These are phyloP conservation scores for Chiloscyllium plagiosum DNA, from an alignment of 2,113 vertebrate genomes.

Conservation along the genomic window DNA sequence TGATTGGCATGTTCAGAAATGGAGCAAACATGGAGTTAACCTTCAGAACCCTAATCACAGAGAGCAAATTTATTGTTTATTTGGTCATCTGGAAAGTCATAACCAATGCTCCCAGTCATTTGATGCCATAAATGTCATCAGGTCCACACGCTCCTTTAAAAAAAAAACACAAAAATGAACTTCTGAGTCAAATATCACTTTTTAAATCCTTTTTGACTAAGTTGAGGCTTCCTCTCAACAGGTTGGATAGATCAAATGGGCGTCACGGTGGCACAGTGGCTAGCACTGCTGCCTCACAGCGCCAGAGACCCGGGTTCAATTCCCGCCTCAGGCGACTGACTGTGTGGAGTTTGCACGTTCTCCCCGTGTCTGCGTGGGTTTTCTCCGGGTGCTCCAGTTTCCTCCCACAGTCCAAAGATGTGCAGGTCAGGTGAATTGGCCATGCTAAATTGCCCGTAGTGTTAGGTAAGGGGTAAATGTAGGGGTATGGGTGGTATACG, in stretches of 20 bases:
- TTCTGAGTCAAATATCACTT: background rate
- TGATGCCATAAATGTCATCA: background rate
- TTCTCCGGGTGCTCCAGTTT: too few relatives aligned
- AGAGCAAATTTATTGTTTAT: background rate
- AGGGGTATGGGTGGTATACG: too few relatives aligned
- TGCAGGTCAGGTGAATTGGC: too few relatives aligned
- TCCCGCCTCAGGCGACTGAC: too few relatives aligned
- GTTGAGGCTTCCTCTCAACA: background rate
- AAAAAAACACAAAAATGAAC: background rate
- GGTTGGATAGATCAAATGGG: background rate
- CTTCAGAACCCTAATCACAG: background rate
- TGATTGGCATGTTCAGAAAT: background rate
- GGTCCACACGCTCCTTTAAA: background rate
- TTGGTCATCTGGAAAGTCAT: background rate
- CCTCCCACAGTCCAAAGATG: too few relatives aligned
- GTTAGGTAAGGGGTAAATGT: too few relatives aligned
- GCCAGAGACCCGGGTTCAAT: too few relatives aligned
- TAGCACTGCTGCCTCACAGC: too few relatives aligned
- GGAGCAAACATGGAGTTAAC: background rate
- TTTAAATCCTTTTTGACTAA: background rate
- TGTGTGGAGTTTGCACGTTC: too few relatives aligned
- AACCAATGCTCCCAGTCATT: background rate
- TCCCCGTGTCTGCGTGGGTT: too few relatives aligned
- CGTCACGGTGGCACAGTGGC: too few relatives aligned
- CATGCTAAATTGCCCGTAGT: too few relatives aligned